Base-by-base conservation (phyloP, 1,140 invertebrate genomes). In the Hyposmocoma kahamanoa region DNA sequence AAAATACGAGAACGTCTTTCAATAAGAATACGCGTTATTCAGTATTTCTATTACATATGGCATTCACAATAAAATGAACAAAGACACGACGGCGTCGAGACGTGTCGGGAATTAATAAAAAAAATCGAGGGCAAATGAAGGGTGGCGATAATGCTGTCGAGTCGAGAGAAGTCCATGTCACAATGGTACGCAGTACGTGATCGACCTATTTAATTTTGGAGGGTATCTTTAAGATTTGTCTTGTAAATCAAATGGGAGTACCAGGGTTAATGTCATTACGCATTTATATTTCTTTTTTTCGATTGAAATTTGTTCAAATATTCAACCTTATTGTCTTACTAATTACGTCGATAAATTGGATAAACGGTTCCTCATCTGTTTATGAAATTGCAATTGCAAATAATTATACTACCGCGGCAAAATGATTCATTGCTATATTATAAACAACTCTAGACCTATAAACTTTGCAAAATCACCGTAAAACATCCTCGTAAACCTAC, bases 81-180 rank as follows among this genome's bases (percentile, higher is more conserved):
- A 78, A 80, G 62, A 67, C 34, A 53, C 50, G 43, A 45, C 41
- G 46, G 42, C 42, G 44, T 36, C 15, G 13, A 65, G 54, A 78
- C 78, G 78, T 74, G 75, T 57, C 43, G 59, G 42, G 78, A 78
- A 78, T 80, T 82, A 72, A 71, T 68, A 75, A 68, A 71, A 75
- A 60, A 74, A 76, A 67, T 36, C 52, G 50, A 60, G 58, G 51
- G 55, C 58, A 70, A 66, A 72, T 47, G 52, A 58, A 56, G 65
- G 65, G 70, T 59, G 67, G 61, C 34, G 59, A 58, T 70, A 70
- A 75, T 53, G 41, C 65, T 53, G 57, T 54, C 47, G 61, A 62
- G 53, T 78, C 62, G 56, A 50, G 46, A 65, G 63, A 72, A 73
- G 63, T 56, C 53, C 52, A 32, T 67, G 65, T 68, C 59, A 76